Evolutionary conservation across 2,797 vertebrate genomes (phyloP), one percentile per base, ranked within the genome.

Genomic region (Cuniculus paca): DNA sequence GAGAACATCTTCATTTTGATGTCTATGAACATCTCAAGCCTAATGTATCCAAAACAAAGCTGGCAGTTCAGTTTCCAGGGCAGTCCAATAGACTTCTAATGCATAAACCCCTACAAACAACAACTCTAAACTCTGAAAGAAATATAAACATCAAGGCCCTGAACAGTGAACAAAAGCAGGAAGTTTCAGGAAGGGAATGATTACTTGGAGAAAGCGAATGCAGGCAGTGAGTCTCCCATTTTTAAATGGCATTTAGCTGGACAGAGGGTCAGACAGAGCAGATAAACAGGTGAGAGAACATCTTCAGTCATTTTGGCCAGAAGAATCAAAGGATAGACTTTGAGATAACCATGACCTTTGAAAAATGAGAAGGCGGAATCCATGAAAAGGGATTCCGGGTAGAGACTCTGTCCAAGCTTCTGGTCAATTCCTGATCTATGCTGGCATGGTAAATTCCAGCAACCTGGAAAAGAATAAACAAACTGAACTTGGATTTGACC

Each of bases 401-500:
- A 39, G 42, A 85, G 90, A 80, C 13, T 52, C 36, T 11, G 39
- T 36, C 20, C 45, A 36, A 26, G 75, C 48, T n/a, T 81, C 36
- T 78, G 74, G 28, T 31, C 45, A 72, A 12, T 81, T 72, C 16
- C 65, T 81, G 52, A 68, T 45, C 48, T 34, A 8, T 5, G 28
- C 9, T 11, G 8, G 24, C 17, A 48, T 4, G 65, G 48, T 36
- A 80, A 79, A 58, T 5, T 91, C 48, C 68, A 45, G 70, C 22
- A 50, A 28, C 10, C 34, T 3, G 78, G 24, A 91, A 56, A 88
- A 68, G 28, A 84, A 60, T 42, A 50, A 54, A 81, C 89, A 54
- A 45, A 88, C 68, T 52, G 45, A 84, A 42, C 6, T 91, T 65
- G 42, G 65, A 48, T 60, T 94, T 92, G 39, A 94, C 42, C 91